These are phyloP conservation scores for Marisa cornuarietis DNA, from an alignment of 1,140 invertebrate species.

Conservation along the genomic window DNA sequence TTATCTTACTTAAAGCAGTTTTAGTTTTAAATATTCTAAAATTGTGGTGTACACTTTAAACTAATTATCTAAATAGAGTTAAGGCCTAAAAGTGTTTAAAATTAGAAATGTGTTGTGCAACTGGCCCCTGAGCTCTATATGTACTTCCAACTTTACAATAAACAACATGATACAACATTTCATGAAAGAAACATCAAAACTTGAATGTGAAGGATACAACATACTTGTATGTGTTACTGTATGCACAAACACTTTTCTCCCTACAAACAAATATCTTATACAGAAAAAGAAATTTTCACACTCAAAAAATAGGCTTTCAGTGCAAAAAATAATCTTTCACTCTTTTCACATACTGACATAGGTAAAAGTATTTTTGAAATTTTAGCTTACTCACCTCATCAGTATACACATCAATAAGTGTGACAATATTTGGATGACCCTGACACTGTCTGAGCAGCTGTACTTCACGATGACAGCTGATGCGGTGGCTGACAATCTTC, in stretches of 20 bases:
- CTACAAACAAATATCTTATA: not conserved
- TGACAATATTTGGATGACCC: constrained; percentile 89
- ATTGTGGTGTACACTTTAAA: too few relatives aligned
- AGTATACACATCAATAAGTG: constrained; percentile 81
- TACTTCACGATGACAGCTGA: constrained; percentile 76
- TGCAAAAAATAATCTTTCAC: not conserved
- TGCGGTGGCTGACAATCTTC: constrained; percentile 86
- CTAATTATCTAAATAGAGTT: too few relatives aligned
- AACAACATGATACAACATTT: constrained; percentile 15
- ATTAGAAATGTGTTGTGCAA: too few relatives aligned
- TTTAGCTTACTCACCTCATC: constrained; percentile 73
- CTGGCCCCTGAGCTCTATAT: too few relatives aligned
- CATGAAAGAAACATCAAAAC: not conserved
- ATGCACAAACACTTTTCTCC: not conserved
- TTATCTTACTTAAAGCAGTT: too few relatives aligned
- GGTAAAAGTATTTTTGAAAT: too few relatives aligned
- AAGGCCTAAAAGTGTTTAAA: too few relatives aligned
- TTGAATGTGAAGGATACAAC: too few relatives aligned
- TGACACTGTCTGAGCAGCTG: constrained; percentile 82
- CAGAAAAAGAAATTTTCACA: not conserved
- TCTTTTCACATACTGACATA: not conserved
- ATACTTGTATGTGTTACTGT: too few relatives aligned
- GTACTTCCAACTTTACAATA: not conserved
- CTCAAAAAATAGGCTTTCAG: too few relatives aligned
- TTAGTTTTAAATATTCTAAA: too few relatives aligned